phyloP scores from a whole-genome alignment of 2,113 vertebrate species.

The Leiothrix lutea region DNA sequence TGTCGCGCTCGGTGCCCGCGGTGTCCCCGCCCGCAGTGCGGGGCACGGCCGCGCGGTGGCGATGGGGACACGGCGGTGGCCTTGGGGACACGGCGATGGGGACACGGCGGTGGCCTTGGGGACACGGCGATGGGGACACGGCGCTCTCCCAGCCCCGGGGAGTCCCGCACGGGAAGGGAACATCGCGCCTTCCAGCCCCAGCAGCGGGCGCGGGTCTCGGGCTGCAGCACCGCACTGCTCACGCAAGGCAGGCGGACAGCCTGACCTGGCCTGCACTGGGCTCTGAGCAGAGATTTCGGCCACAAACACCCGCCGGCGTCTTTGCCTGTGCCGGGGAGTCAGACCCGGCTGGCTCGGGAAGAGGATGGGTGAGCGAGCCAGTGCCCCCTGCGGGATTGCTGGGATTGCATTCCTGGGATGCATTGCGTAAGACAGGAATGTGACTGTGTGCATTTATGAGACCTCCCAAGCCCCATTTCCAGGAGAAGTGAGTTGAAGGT shows the following conservation, averaged over 20 bases:
- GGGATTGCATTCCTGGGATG: not conserved
- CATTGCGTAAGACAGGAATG: fast-evolving
- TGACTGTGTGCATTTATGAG: fast-evolving
- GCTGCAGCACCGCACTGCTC: not conserved
- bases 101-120: not conserved
- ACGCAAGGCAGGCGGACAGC: not conserved
- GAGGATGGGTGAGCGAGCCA: not conserved
- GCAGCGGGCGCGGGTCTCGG: fast-evolving
- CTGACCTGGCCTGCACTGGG: fast-evolving
- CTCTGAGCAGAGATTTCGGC: not conserved
- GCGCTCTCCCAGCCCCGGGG: not conserved
- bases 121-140: not conserved
- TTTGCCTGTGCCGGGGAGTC: not conserved
- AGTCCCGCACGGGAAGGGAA: not conserved
- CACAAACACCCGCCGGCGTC: fast-evolving
- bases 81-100: not conserved
- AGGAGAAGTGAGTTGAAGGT: not conserved
- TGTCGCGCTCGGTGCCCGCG: not conserved
- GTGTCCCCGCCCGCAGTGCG: not conserved
- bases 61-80: not conserved
- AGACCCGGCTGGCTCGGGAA: not conserved
- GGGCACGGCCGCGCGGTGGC: not conserved
- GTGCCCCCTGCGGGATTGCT: fast-evolving
- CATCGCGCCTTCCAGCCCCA: fast-evolving
- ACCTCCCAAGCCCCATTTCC: not conserved